phyloP scores from a whole-genome alignment of 2,113 vertebrate species.

The Saccopteryx leptura region DNA sequence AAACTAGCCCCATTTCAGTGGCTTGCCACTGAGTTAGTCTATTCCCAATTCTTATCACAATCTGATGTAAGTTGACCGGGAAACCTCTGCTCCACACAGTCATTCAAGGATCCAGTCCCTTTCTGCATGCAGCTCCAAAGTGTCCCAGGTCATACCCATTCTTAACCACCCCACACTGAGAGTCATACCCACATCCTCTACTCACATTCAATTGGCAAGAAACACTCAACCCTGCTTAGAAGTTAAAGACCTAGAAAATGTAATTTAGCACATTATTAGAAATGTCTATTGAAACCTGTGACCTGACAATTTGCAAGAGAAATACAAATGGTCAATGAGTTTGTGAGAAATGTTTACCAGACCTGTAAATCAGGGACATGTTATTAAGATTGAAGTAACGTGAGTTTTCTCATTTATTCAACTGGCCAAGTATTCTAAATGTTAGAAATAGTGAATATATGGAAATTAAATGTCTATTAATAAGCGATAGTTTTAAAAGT shows the following conservation, averaged over 20 bases:
- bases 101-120: background rate
- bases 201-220: background rate
- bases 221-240: background rate
- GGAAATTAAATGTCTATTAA: background rate
- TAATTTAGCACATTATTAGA: background rate
- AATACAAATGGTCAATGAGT: background rate
- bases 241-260: background rate
- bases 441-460: background rate
- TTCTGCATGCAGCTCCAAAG: background rate
- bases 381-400: background rate
- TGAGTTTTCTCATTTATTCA: background rate
- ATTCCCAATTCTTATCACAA: background rate
- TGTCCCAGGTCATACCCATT: background rate
- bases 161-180: background rate
- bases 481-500: background rate
- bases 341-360: background rate
- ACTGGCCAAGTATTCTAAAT: background rate
- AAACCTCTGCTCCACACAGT: background rate
- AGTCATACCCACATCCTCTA: background rate
- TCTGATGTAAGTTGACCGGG: fast-evolving
- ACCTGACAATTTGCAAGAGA: background rate
- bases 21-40: background rate
- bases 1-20: background rate
- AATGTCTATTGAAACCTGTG: background rate
- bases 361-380: background rate